Percentiles rank a stretch among this genome's conserved stretches.
Conservation (phyloP, 2,888 invertebrate species). For the Parnassius orleans region DNA sequence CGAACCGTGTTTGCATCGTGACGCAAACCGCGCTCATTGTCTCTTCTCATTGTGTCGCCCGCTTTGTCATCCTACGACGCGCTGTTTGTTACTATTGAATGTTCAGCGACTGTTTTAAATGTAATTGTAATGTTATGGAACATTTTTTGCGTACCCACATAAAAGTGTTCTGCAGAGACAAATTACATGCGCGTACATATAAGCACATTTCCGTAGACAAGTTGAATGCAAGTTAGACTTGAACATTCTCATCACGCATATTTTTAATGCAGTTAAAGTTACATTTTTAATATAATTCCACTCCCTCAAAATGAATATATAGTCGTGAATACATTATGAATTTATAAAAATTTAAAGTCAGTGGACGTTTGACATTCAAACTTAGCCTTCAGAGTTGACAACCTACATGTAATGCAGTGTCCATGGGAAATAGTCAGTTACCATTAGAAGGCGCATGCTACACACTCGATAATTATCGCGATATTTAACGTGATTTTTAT, state of each 20-base stretch:
- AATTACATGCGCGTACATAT: slow-evolving; percentile 1
- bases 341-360: too few relatives aligned
- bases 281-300: too few relatives aligned
- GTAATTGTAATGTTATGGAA: slow-evolving; percentile 23
- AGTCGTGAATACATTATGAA: too few relatives aligned
- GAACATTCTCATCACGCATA: slow-evolving; percentile 2
- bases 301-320: too few relatives aligned
- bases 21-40: slow-evolving; percentile 66
- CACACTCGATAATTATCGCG: too few relatives aligned
- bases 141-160: slow-evolving; percentile 14
- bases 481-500: too few relatives aligned
- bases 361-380: too few relatives aligned
- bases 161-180: slow-evolving; percentile 11
- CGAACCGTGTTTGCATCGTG: slow-evolving; percentile 50
- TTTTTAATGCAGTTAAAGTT: not conserved
- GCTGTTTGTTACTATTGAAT: slow-evolving; percentile 53
- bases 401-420: too few relatives aligned
- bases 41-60: slow-evolving; percentile 55
- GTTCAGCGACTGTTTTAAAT: slow-evolving; percentile 28
- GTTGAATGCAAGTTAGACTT: slow-evolving; percentile 10
- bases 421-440: too few relatives aligned
- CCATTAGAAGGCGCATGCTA: too few relatives aligned
- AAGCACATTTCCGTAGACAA: slow-evolving; percentile 2
- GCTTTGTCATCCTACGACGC: slow-evolving; percentile 58
- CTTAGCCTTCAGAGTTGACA: too few relatives aligned